Conservation (phyloP, 1,140 invertebrate species). For the Pogonomyrmex californicus region DNA sequence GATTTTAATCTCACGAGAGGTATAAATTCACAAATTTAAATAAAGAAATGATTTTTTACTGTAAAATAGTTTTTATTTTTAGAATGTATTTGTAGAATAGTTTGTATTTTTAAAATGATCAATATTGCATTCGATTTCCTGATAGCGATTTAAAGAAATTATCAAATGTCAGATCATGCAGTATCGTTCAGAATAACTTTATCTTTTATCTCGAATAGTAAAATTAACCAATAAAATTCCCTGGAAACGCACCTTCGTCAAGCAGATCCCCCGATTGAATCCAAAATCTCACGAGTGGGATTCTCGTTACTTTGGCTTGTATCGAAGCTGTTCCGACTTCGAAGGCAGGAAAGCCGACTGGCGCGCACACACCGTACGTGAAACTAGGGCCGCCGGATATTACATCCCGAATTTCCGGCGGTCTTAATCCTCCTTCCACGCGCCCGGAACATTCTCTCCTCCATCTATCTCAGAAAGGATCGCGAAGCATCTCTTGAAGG, state of each 20-base stretch:
- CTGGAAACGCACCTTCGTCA: conserved; percentile 41
- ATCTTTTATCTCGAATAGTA: neutral
- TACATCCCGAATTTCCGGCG: conserved; percentile 55
- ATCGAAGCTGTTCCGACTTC: conserved; percentile 15
- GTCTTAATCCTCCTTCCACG: conserved; percentile 37
- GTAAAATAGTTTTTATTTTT: neutral
- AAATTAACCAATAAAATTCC: neutral
- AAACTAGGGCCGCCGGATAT: conserved; percentile 55
- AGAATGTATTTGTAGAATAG: neutral
- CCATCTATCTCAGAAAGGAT: conserved; percentile 25
- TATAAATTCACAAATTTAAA: neutral
- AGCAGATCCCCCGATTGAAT: conserved; percentile 29
- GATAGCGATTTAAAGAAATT: neutral
- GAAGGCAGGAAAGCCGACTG: conserved; percentile 38
- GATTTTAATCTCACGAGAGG: neutral
- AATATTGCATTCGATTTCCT: neutral
- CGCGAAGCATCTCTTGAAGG: conserved; percentile 11
- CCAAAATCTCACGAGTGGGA: conserved; percentile 28
- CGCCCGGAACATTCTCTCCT: conserved; percentile 23
- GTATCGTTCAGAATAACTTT: neutral
- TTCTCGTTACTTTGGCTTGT: conserved; percentile 19
- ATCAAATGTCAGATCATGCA: neutral
- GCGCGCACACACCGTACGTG: conserved; percentile 54
- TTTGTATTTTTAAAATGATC: neutral
- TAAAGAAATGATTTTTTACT: neutral